Percentiles rank a stretch among this genome's conserved stretches.
Conservation (phyloP, 2,888 invertebrate species). For the Yponomeuta malinellus region DNA sequence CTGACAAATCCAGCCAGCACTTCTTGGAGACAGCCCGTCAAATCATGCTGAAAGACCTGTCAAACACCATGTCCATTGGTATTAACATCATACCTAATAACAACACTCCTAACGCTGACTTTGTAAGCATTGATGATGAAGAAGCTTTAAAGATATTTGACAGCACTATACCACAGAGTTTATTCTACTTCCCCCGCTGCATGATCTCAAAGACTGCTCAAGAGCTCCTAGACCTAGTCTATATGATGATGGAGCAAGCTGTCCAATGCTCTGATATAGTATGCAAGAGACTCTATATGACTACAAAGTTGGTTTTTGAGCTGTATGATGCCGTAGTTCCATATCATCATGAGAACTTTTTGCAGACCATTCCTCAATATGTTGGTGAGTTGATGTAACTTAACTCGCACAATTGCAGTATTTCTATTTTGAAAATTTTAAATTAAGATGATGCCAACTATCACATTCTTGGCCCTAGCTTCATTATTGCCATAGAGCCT, state of each 20-base stretch:
- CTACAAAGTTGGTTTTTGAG: conserved; percentile 83
- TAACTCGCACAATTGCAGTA: no score
- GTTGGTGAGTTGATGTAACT: conserved; percentile 73
- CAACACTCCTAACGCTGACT: neutral
- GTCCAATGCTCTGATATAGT: conserved; percentile 76
- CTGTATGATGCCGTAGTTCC: conserved; percentile 87
- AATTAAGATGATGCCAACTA: no score
- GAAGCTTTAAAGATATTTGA: conserved; percentile 59
- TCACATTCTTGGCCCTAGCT: no score
- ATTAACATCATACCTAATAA: conserved; percentile 55
- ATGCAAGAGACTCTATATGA: conserved; percentile 79
- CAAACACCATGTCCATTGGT: conserved; percentile 79
- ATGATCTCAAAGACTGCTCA: conserved; percentile 78
- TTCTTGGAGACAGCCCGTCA: conserved; percentile 80
- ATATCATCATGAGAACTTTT: conserved; percentile 84
- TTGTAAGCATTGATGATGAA: conserved; percentile 24
- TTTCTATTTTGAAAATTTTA: no score
- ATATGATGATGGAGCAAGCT: conserved; percentile 81
- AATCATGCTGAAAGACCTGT: conserved; percentile 88
- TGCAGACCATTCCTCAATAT: conserved; percentile 91
- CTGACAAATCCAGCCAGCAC: conserved; percentile 84
- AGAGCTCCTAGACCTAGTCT: conserved; percentile 79
- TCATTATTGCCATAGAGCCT: no score
- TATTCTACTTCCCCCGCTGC: conserved; percentile 72
- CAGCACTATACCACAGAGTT: conserved; percentile 57